Evolutionary conservation across 2,888 invertebrate species (phyloP).

Genomic region (Nomada hirtipes): DNA sequence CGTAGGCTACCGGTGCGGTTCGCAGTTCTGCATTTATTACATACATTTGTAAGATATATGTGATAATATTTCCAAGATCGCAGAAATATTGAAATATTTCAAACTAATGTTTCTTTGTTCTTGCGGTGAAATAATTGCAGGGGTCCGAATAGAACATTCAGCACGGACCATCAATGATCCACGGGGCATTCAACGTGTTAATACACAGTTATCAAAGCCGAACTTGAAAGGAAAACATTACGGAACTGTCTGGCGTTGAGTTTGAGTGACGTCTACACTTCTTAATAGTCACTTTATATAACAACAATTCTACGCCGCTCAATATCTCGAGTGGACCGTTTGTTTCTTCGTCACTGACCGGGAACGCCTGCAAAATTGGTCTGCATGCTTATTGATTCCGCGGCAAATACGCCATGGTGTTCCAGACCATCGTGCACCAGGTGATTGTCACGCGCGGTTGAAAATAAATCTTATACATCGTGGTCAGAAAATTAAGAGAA

Average conservation of each 20-base stretch:
- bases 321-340: constrained; percentile 45
- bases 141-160: too few relatives aligned
- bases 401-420: constrained; percentile 12
- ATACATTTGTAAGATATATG: too few relatives aligned
- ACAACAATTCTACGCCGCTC: constrained; percentile 51
- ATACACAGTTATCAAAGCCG: constrained; percentile 33
- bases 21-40: too few relatives aligned
- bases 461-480: not conserved
- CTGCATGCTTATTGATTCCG: constrained; percentile 20
- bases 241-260: constrained; percentile 46
- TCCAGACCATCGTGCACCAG: not conserved
- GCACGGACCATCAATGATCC: too few relatives aligned
- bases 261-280: constrained; percentile 49
- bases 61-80: too few relatives aligned
- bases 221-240: constrained; percentile 41
- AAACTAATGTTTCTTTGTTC: too few relatives aligned
- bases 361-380: constrained; percentile 23
- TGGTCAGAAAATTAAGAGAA: not conserved
- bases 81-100: too few relatives aligned
- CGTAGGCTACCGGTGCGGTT: too few relatives aligned
- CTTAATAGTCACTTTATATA: constrained; percentile 61
- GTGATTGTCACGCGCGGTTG: not conserved
- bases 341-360: constrained; percentile 38
- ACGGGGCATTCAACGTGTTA: not conserved
- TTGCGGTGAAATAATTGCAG: too few relatives aligned